phyloP scores from a whole-genome alignment of 1,140 invertebrate species.

The Branchinecta lindahli region DNA sequence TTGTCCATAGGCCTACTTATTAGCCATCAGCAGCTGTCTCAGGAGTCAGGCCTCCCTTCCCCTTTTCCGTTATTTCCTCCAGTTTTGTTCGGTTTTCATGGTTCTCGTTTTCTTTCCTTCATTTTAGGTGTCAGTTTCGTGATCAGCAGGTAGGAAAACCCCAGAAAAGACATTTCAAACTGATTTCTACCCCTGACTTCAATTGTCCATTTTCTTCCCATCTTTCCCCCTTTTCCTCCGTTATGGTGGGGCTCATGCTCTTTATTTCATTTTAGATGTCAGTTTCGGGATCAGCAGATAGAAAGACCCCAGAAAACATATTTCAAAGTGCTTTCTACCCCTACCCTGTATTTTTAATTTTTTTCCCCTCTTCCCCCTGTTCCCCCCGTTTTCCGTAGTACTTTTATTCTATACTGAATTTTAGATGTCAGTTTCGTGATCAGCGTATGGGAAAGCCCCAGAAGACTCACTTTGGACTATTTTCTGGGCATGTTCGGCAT shows the following conservation, averaged over 20 bases:
- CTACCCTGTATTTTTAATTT: too few relatives aligned
- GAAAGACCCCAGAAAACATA: neutral
- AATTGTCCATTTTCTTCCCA: slow-evolving; percentile 1
- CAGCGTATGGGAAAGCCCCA: slow-evolving; percentile 7
- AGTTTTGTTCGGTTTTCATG: slow-evolving; percentile 8
- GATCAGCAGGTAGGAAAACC: slow-evolving; percentile 8
- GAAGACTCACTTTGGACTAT: slow-evolving; percentile 5
- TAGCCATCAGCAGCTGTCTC: slow-evolving; percentile 4
- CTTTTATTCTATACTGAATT: slow-evolving; percentile 9
- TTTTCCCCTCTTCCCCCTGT: slow-evolving; percentile 7
- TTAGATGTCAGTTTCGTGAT: slow-evolving; percentile 6
- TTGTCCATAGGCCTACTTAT: neutral
- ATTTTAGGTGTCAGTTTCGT: slow-evolving; percentile 8
- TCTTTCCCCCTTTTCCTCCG: slow-evolving; percentile 1
- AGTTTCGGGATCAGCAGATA: slow-evolving; percentile 8
- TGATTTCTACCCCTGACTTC: slow-evolving; percentile 5
- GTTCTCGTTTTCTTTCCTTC: slow-evolving; percentile 2
- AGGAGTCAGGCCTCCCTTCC: slow-evolving; percentile 7
- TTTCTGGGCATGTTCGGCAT: slow-evolving; percentile 4
- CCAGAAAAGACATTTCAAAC: neutral
- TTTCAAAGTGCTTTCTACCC: slow-evolving; percentile 5
- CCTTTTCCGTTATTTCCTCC: slow-evolving; percentile 8
- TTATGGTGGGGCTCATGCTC: slow-evolving; percentile 7
- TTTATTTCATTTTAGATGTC: slow-evolving; percentile 9
- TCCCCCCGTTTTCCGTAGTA: slow-evolving; percentile 4